Evolutionary conservation across 2,797 vertebrate species (phyloP), one percentile per base, ranked within the genome.

Genomic region (Cuniculus paca): DNA sequence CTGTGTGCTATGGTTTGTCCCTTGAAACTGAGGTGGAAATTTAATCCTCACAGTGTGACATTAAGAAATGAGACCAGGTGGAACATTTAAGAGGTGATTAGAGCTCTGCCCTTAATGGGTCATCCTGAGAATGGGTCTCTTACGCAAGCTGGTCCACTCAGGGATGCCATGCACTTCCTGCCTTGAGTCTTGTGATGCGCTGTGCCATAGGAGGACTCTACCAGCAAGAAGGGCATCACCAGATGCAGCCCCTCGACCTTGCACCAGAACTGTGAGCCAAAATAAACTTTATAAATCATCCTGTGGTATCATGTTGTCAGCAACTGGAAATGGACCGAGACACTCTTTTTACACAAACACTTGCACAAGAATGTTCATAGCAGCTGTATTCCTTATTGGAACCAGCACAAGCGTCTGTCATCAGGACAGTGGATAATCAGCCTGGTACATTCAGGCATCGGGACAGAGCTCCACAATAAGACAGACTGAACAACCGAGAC

Each of bases 371-470:
- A 5, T 28, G 11, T 80, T 88, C 16, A 1, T 1, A 75, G 77
- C 77, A n/a, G 36, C 70, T 75, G 82, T 54, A n/a, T 19, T 81
- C 68, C 28, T 39, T 13, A 26, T 2, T n/a, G 61, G 80, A 75
- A 78, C n/a, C n/a, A 39, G 87, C 28, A 9, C 65, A 52, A 34
- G 65, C 63, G 52, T 78, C 89, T n/a, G 11, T 82, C 88, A 36
- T 16, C 36, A 83, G 45, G 6, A 68, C 39, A 61, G 24, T 17
- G 12, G 39, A 19, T 26, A 7, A 42, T 2, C 39, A 52, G 24
- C n/a, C 19, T 0, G 52, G 31, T 1, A 1, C 13, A 8, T 6
- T 42, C n/a, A 0, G 2, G 2, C 4, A 0, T 9, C 1, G 14
- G 48, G 16, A 52, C 20, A 77, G 39, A 52, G 65, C 58, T 75